These are phyloP conservation scores for Tanytarsus gracilentus DNA, from an alignment of 2,888 invertebrate species.

Conservation along the genomic window DNA sequence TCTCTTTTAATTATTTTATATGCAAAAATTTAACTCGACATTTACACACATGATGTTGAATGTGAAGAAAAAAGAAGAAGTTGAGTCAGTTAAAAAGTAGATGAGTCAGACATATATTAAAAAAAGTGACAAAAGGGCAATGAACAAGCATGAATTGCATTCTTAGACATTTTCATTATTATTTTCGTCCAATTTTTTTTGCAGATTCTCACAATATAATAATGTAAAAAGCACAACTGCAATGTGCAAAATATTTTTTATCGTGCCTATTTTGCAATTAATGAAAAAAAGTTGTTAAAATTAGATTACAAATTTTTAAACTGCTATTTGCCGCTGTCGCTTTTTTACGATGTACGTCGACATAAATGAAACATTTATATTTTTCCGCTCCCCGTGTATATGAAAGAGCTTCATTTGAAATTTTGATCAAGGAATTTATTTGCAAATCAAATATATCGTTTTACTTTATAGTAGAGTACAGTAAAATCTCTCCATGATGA, in stretches of 20 bases:
- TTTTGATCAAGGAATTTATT: no score
- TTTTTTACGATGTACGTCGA: no score
- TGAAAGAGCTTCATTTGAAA: no score
- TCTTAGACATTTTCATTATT: background rate
- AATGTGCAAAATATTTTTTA: no score
- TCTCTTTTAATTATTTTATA: background rate
- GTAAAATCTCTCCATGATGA: background rate
- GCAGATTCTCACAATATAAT: background rate
- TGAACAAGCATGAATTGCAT: constrained; percentile 11
- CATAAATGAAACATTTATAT: no score
- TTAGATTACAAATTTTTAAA: no score
- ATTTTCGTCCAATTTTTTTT: background rate
- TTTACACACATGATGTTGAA: no score
- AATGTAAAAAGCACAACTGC: constrained; percentile 11
- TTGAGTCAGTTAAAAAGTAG: background rate
- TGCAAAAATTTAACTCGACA: background rate
- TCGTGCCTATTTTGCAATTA: no score
- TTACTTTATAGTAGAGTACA: no score
- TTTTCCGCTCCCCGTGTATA: no score
- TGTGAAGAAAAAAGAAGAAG: background rate
- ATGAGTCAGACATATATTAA: background rate
- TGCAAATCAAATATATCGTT: background rate
- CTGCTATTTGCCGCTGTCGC: no score
- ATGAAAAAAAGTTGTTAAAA: no score
- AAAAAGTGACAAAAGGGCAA: constrained; percentile 14